Conservation (phyloP, 2,888 invertebrate genomes). For the Xanthia togata region DNA sequence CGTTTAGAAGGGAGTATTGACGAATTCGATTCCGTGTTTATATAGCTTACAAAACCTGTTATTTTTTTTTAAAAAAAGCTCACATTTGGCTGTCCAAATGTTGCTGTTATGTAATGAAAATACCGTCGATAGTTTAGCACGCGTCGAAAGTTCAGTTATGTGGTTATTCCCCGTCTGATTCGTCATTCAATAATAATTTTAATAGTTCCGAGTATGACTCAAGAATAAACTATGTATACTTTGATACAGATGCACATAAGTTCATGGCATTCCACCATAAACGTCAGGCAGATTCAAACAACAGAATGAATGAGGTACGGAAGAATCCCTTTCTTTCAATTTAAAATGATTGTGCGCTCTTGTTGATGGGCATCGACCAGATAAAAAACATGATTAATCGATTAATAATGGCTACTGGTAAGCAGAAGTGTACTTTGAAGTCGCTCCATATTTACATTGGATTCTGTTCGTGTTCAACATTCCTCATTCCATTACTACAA, state of each 20-base stretch:
- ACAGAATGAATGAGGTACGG: background rate
- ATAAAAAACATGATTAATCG: background rate
- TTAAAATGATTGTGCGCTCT: background rate
- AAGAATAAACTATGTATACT: slow-evolving; percentile 21
- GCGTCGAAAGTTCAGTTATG: slow-evolving; percentile 4
- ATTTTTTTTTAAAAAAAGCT: background rate
- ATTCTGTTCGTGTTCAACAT: slow-evolving; percentile 14
- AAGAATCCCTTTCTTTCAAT: background rate
- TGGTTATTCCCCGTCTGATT: slow-evolving; percentile 24
- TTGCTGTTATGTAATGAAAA: background rate
- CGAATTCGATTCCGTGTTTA: background rate
- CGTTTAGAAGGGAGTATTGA: background rate
- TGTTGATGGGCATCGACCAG: background rate
- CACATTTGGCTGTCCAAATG: slow-evolving; percentile 4
- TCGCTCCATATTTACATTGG: background rate
- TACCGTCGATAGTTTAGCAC: background rate
- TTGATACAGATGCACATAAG: slow-evolving; percentile 8
- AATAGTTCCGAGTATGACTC: slow-evolving; percentile 46
- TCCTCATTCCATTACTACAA: slow-evolving; percentile 23
- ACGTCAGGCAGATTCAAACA: background rate
- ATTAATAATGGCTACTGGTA: background rate
- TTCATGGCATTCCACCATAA: background rate
- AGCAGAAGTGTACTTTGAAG: background rate
- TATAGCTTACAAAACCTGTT: background rate
- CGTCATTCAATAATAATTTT: slow-evolving; percentile 27